These are phyloP conservation scores for Emys orbicularis DNA, from an alignment of 2,797 vertebrate genomes.

Conservation along the genomic window DNA sequence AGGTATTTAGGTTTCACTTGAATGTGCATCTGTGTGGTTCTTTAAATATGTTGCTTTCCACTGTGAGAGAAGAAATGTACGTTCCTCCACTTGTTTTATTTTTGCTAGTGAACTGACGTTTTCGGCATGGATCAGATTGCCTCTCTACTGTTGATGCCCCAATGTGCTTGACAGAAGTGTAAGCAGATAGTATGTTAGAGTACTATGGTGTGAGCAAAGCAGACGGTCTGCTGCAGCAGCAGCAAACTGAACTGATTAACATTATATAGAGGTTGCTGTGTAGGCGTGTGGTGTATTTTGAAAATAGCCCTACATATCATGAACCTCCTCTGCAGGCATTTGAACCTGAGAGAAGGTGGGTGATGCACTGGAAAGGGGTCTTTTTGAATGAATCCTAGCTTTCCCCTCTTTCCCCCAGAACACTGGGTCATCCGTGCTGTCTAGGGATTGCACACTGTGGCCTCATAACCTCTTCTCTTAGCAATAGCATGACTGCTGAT, in stretches of 20 bases:
- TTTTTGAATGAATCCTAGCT: background rate
- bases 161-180: background rate
- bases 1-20: background rate
- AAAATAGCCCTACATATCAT: rapidly evolving
- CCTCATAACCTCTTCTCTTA: constrained; percentile 8
- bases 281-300: background rate
- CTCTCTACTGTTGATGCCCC: background rate
- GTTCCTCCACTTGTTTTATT: background rate
- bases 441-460: background rate
- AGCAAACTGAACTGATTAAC: constrained; percentile 25
- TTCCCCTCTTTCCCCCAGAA: background rate
- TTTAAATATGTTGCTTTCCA: background rate
- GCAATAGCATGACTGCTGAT: background rate
- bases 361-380: background rate
- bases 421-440: background rate
- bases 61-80: background rate
- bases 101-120: background rate
- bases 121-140: background rate
- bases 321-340: background rate
- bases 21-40: background rate
- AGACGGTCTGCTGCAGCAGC: constrained; percentile 48
- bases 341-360: background rate
- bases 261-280: background rate
- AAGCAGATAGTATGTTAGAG: background rate
- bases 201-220: background rate